phyloP scores from a whole-genome alignment of 2,113 vertebrate genomes.

The Empidonax traillii region DNA sequence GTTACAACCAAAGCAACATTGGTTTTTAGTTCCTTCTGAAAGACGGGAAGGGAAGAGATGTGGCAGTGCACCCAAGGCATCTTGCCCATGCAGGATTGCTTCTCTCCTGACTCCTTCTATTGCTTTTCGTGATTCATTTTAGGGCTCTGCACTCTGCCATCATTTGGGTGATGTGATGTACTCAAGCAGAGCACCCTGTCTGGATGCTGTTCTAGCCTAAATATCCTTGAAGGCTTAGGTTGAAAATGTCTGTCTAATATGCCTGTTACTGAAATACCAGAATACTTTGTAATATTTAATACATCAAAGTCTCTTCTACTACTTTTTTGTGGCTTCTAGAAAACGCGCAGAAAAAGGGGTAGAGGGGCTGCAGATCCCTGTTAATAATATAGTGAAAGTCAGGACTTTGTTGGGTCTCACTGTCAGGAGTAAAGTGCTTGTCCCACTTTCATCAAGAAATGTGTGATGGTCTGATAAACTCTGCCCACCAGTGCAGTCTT shows the following conservation, averaged over 20 bases:
- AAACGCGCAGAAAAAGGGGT: background rate
- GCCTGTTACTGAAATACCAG: background rate
- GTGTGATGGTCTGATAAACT: conserved; percentile 67
- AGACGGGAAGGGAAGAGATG: fast-evolving
- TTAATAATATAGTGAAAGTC: background rate
- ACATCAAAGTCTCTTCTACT: background rate
- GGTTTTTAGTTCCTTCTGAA: background rate
- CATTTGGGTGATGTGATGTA: too few relatives aligned
- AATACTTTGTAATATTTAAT: background rate
- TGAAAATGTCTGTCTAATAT: background rate
- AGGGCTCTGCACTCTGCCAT: background rate
- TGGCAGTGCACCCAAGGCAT: background rate
- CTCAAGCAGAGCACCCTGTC: background rate
- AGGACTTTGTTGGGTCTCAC: background rate
- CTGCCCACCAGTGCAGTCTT: conserved; percentile 66
- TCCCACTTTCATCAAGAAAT: conserved; percentile 5
- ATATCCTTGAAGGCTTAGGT: background rate
- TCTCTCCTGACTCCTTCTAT: fast-evolving
- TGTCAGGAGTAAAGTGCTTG: background rate
- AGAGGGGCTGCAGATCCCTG: background rate
- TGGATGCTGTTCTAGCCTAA: background rate
- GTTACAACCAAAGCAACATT: fast-evolving
- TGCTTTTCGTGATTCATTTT: fast-evolving
- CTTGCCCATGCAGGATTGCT: background rate
- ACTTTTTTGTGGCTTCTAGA: background rate